These are phyloP conservation scores for Euthynnus affinis DNA, from an alignment of 2,797 vertebrate species.

Conservation along the genomic window DNA sequence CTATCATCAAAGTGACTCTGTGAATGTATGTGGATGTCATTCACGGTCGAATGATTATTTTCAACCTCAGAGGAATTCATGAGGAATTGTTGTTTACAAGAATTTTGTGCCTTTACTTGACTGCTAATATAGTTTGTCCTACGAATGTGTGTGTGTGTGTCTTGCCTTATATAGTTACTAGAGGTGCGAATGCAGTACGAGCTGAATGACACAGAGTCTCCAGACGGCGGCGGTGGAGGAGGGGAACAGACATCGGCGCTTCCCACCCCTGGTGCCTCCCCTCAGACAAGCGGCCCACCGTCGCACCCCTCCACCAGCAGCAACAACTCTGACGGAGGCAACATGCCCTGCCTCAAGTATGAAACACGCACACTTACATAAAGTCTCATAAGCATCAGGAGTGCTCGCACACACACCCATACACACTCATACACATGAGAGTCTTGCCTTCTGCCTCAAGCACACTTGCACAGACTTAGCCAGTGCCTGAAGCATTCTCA, in stretches of 20 bases:
- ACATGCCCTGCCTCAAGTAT: constrained; percentile 97
- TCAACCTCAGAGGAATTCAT: constrained; percentile 12
- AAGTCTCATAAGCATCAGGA: constrained; percentile 37
- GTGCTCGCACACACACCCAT: constrained; percentile 30
- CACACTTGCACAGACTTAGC: constrained; percentile 67
- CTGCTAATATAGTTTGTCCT: background rate
- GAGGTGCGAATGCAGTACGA: constrained; percentile 96
- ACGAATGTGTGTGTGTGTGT: constrained; percentile 28
- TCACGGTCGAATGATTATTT: constrained; percentile 9
- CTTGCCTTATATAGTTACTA: constrained; percentile 87
- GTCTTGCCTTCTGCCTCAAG: constrained; percentile 73
- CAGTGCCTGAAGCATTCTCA: constrained; percentile 69
- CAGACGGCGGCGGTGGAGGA: constrained; percentile 84
- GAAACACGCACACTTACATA: constrained; percentile 52
- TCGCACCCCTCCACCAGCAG: constrained; percentile 97
- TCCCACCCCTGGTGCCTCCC: constrained; percentile 91
- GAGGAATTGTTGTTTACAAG: constrained; percentile 15
- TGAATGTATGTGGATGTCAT: constrained; percentile 22
- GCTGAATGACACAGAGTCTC: constrained; percentile 93
- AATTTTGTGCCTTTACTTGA: background rate
- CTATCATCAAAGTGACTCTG: constrained; percentile 41
- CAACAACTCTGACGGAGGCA: constrained; percentile 97
- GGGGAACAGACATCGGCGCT: constrained; percentile 91
- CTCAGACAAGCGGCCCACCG: constrained; percentile 91
- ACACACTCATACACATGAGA: constrained; percentile 36